Percentiles rank a stretch among this genome's conserved stretches.
Evolutionary conservation across 2,797 vertebrate genomes (phyloP).

Genomic region (Triplophysa bombifrons): DNA sequence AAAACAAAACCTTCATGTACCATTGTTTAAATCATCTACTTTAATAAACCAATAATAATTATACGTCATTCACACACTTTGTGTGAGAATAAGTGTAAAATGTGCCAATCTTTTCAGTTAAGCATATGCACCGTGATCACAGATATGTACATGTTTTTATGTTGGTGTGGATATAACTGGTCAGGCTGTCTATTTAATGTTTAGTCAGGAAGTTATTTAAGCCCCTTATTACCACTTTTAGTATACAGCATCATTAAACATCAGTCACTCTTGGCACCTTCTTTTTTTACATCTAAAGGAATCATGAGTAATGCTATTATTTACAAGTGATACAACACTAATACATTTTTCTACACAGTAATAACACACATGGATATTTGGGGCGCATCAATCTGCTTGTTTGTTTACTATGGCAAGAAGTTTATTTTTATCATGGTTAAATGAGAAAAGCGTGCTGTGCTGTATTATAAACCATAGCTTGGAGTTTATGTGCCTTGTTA

Average conservation of each 20-base stretch:
- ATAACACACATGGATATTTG: neutral
- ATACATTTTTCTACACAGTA: neutral
- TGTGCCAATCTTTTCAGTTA: neutral
- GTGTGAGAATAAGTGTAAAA: neutral
- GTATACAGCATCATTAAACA: neutral
- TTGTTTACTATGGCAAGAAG: neutral
- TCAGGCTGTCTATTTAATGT: neutral
- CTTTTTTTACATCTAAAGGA: neutral
- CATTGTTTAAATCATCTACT: conserved; percentile 8
- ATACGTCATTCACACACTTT: neutral
- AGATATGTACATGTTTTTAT: conserved; percentile 1
- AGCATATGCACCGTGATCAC: neutral
- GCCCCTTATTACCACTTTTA: neutral
- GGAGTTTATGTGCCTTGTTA: conserved; percentile 47
- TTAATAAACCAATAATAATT: conserved; percentile 17
- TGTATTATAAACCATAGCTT: conserved; percentile 48
- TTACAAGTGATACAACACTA: neutral
- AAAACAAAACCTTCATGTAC: conserved; percentile 16
- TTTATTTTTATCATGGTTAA: neutral
- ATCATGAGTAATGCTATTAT: neutral
- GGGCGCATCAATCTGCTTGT: neutral
- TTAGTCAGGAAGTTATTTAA: neutral
- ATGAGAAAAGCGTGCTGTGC: conserved; percentile 9
- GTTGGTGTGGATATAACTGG: neutral
- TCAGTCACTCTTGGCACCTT: neutral